Base-by-base conservation (phyloP, 2,113 vertebrate genomes). In the Sorex araneus region DNA sequence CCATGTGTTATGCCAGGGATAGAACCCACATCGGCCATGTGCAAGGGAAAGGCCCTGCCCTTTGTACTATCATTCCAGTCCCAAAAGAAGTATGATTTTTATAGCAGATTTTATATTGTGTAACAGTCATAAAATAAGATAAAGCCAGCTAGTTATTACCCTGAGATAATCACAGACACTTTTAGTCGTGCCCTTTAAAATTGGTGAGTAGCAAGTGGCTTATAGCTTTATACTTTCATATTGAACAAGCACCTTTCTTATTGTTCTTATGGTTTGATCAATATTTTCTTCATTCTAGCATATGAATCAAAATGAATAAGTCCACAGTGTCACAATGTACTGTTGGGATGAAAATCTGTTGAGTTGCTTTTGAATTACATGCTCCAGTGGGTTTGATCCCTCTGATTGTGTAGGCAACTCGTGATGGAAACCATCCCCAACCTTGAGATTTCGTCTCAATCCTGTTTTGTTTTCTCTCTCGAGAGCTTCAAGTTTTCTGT, bases 71-170 rank as follows among this genome's bases (percentile, higher is more conserved):
- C 5, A 7, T 9, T 50, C 47, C 13, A 13, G 47, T 13, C 47
- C 13, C 47, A 50, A 50, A 50, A 50, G 57, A 60, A 60, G 18
- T 60, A 43, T 73, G 54, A 10, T 75, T 73, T 93, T 89, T n/a
- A 92, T 45, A 74, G 21, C 18, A 25, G 21, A 43, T 90, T 94
- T 95, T 8, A 19, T 81, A 23, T 74, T 89, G 63, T 90, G 69
- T 79, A 74, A 45, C 77, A 83, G 75, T 32, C 34, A 47, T 81
- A 3, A 66, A 66, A 87, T 34, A 81, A 86, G 73, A 66, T 43
- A 94, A 87, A 30, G 10, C 40, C 40, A 74, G 36, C 8, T 28
- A 87, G 15, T 75, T 95, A 45, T 71, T 34, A 81, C 3, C 16
- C 21, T 6, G 74, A 63, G 67, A 60, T 21, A 57, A 43, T 54